Conservation (phyloP, 2,113 vertebrate species). For the Ovibos moschatus region DNA sequence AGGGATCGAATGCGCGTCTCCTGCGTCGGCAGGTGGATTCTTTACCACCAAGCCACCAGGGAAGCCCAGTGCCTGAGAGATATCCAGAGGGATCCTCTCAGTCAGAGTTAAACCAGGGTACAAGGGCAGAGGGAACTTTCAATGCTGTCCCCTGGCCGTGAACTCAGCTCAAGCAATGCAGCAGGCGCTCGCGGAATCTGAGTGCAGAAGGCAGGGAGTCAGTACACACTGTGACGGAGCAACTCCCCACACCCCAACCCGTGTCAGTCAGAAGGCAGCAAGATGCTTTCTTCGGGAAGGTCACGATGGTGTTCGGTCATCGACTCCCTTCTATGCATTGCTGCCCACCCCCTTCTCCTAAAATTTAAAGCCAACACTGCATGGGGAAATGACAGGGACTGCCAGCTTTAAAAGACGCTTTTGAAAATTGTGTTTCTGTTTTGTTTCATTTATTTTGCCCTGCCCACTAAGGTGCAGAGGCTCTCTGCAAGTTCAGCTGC, state of each 20-base stretch:
- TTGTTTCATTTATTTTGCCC: not conserved
- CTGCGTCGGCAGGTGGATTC: not conserved
- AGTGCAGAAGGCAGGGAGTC: not conserved
- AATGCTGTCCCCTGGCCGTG: not conserved
- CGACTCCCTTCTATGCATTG: too few relatives aligned
- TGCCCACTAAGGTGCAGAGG: not conserved
- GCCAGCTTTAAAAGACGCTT: not conserved
- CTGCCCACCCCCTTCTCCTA: not conserved
- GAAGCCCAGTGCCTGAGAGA: not conserved
- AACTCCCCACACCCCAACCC: not conserved
- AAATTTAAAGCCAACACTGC: not conserved
- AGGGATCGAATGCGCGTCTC: fast-evolving
- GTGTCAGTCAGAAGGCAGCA: fast-evolving
- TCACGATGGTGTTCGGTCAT: not conserved
- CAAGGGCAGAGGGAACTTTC: not conserved
- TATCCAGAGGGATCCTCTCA: not conserved
- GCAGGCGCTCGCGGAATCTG: not conserved
- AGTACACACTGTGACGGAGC: not conserved
- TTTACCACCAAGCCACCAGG: not conserved
- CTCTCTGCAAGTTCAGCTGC: not conserved
- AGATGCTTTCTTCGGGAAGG: not conserved
- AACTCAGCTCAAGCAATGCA: not conserved
- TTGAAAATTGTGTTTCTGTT: not conserved
- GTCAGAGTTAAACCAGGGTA: not conserved
- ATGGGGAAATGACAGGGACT: not conserved